phyloP scores from a whole-genome alignment of 1,140 invertebrate genomes.

The Drosophila fuyamai region DNA sequence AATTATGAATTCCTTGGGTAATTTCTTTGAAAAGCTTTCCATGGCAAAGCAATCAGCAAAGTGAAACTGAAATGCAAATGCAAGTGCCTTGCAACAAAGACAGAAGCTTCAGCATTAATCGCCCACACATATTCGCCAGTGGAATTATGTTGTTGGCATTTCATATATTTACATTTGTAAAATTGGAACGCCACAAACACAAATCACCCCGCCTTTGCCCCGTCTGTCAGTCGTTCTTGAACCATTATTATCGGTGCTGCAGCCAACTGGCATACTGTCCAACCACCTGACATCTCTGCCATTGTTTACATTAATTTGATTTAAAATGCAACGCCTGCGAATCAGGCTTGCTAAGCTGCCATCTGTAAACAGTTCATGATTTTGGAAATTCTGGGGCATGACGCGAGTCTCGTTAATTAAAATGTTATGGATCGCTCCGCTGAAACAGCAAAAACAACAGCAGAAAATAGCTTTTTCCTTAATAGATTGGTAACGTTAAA shows the following conservation, averaged over 20 bases:
- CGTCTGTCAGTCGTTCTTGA: neutral
- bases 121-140: slow-evolving; percentile 20
- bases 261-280: slow-evolving; percentile 33
- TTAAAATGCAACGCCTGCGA: slow-evolving; percentile 63
- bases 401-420: slow-evolving; percentile 58
- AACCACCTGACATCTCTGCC: slow-evolving; percentile 44
- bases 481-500: too few relatives aligned
- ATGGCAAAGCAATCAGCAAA: slow-evolving; percentile 28
- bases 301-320: slow-evolving; percentile 76
- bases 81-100: slow-evolving; percentile 6
- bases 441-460: neutral
- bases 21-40: slow-evolving; percentile 5
- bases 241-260: slow-evolving; percentile 20
- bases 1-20: slow-evolving; percentile 3
- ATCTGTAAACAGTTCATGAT: slow-evolving; percentile 59
- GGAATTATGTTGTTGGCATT: slow-evolving; percentile 37
- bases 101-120: slow-evolving; percentile 21
- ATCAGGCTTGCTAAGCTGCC: slow-evolving; percentile 31
- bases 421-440: slow-evolving; percentile 55
- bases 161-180: slow-evolving; percentile 47
- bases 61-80: slow-evolving; percentile 32
- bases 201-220: neutral
- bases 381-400: slow-evolving; percentile 43
- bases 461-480: neutral
- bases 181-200: slow-evolving; percentile 30